phyloP scores from a whole-genome alignment of 2,888 invertebrate genomes.

The Metalampra italica region DNA sequence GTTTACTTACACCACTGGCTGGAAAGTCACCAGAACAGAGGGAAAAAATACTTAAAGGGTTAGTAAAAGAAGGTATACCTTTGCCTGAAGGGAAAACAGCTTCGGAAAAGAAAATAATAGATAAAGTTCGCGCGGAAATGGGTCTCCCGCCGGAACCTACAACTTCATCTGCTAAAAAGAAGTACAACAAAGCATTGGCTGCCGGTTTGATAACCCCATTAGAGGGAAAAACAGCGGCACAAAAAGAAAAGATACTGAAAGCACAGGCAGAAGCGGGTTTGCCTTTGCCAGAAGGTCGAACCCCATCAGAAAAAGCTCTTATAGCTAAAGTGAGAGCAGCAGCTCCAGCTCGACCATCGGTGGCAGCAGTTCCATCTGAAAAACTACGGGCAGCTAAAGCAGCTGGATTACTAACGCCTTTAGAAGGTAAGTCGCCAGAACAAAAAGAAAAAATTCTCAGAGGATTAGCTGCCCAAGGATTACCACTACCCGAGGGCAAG shows the following conservation, averaged over 20 bases:
- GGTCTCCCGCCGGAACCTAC: slow-evolving; percentile 25
- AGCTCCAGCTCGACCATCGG: not conserved
- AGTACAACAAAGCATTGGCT: slow-evolving; percentile 13
- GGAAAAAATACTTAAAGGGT: slow-evolving; percentile 13
- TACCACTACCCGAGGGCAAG: slow-evolving; percentile 28
- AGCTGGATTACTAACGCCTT: slow-evolving; percentile 18
- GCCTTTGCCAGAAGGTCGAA: slow-evolving; percentile 25
- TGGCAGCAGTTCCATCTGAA: slow-evolving; percentile 16
- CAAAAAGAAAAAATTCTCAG: slow-evolving; percentile 28
- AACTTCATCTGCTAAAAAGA: slow-evolving; percentile 13
- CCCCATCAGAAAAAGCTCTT: slow-evolving; percentile 27
- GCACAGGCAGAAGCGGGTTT: slow-evolving; percentile 23
- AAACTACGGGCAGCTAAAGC: slow-evolving; percentile 18
- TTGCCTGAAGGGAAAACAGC: slow-evolving; percentile 29
- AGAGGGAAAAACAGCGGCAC: slow-evolving; percentile 26
- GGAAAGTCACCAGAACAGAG: slow-evolving; percentile 24
- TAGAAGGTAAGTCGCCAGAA: slow-evolving; percentile 24
- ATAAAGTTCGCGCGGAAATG: slow-evolving; percentile 18
- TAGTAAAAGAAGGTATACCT: slow-evolving; percentile 9
- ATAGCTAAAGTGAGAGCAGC: slow-evolving; percentile 12
- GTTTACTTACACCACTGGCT: slow-evolving; percentile 28
- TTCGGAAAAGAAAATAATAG: slow-evolving; percentile 33
- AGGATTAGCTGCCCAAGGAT: slow-evolving; percentile 20
- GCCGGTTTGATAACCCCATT: slow-evolving; percentile 7
- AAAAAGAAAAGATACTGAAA: slow-evolving; percentile 32